Evolutionary conservation across 2,797 vertebrate genomes (phyloP).

Genomic region (Melanotaenia pygmaea): DNA sequence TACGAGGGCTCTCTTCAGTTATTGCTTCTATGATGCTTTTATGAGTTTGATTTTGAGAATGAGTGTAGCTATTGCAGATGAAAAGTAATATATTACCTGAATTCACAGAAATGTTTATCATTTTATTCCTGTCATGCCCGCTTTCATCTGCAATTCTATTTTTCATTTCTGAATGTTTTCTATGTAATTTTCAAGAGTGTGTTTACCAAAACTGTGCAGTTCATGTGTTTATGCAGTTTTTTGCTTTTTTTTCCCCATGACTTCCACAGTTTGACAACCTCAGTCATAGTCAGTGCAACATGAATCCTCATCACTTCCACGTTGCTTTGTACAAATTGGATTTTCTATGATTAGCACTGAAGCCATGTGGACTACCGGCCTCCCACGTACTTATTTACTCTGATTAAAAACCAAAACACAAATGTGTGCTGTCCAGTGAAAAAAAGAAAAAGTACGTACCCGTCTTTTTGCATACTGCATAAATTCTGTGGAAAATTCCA

Average conservation of each 20-base stretch:
- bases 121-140: constrained; percentile 25
- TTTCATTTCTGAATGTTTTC: not conserved
- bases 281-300: not conserved
- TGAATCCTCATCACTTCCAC: constrained; percentile 19
- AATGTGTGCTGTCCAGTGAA: constrained; percentile 55
- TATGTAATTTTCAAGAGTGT: not conserved
- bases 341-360: constrained; percentile 37
- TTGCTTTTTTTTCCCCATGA: constrained; percentile 14
- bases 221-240: constrained; percentile 9
- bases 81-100: constrained; percentile 74
- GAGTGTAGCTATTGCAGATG: constrained; percentile 74
- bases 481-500: constrained; percentile 85
- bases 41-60: constrained; percentile 86
- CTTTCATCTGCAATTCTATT: constrained; percentile 21
- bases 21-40: constrained; percentile 84
- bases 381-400: constrained; percentile 42
- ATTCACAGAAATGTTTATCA: constrained; percentile 55
- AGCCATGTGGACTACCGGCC: constrained; percentile 16
- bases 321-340: constrained; percentile 20
- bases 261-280: not conserved
- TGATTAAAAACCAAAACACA: constrained; percentile 57
- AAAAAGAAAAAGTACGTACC: constrained; percentile 64
- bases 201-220: not conserved
- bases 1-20: constrained; percentile 75
- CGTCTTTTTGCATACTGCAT: constrained; percentile 80